These are phyloP conservation scores for Ptychadena robeensis DNA, from an alignment of 2,797 vertebrate genomes.

Conservation along the genomic window DNA sequence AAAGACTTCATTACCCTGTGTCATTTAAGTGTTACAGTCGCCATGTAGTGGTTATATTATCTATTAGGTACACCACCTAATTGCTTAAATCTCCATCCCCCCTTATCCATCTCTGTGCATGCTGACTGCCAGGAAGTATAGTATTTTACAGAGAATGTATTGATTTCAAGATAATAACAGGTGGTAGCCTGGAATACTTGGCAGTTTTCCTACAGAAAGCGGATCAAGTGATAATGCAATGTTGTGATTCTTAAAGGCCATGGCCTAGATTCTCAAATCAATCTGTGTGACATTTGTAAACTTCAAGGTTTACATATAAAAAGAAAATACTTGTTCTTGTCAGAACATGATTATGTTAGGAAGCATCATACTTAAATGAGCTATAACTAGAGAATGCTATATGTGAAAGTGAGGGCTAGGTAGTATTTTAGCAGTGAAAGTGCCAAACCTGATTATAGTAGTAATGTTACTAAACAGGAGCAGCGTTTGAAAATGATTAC, in stretches of 20 bases:
- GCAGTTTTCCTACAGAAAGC: slow-evolving; percentile 62
- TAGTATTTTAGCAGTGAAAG: no score
- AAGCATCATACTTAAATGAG: slow-evolving; percentile 17
- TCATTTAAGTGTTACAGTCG: slow-evolving; percentile 63
- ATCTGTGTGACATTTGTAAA: slow-evolving; percentile 57
- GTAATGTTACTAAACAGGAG: no score
- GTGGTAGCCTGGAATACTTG: slow-evolving; percentile 57
- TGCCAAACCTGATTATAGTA: no score
- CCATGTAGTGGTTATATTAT: slow-evolving; percentile 58
- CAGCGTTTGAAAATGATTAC: no score
- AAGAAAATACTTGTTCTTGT: slow-evolving; percentile 53
- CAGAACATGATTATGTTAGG: slow-evolving; percentile 42
- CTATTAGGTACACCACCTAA: slow-evolving; percentile 57
- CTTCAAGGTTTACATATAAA: slow-evolving; percentile 48
- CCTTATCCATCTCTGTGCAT: slow-evolving; percentile 57
- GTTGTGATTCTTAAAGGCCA: slow-evolving; percentile 64
- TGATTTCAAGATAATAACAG: slow-evolving; percentile 66
- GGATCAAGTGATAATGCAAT: slow-evolving; percentile 62
- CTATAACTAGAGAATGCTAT: neutral
- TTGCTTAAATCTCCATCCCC: slow-evolving; percentile 50
- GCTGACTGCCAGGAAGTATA: slow-evolving; percentile 41
- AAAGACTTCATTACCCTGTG: slow-evolving; percentile 58
- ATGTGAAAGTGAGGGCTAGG: neutral
- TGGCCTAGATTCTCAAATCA: slow-evolving; percentile 55
- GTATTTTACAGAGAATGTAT: slow-evolving; percentile 63